phyloP scores from a whole-genome alignment of 2,113 vertebrate genomes.

The Oreochromis niloticus region DNA sequence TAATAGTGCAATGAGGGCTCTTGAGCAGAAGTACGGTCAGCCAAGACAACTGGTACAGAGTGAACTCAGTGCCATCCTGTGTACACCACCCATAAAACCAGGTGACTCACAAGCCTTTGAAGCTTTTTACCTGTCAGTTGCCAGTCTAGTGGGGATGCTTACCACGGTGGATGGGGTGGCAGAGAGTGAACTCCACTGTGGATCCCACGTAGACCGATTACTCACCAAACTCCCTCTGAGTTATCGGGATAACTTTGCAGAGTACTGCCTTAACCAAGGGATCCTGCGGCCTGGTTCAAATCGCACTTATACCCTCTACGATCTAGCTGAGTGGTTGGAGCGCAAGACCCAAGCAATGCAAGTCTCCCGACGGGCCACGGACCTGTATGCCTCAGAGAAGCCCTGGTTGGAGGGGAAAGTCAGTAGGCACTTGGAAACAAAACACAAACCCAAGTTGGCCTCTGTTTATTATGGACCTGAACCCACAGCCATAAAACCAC shows the following conservation, averaged over 20 bases:
- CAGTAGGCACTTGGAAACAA: neutral
- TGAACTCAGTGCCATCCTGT: neutral
- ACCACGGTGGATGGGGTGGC: neutral
- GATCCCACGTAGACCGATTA: fast-evolving
- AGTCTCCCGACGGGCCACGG: fast-evolving
- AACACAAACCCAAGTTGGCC: neutral
- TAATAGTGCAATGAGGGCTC: neutral
- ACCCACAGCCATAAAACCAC: too few relatives aligned
- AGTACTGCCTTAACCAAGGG: neutral
- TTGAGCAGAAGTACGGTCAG: fast-evolving
- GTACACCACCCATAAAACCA: neutral
- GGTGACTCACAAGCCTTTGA: neutral
- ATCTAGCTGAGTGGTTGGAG: fast-evolving
- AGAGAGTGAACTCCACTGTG: neutral
- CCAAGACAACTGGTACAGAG: neutral
- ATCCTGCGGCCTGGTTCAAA: neutral
- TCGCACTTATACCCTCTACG: fast-evolving
- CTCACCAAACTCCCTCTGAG: neutral
- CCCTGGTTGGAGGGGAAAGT: neutral
- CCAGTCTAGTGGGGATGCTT: neutral
- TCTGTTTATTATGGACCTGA: too few relatives aligned
- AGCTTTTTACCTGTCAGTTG: neutral
- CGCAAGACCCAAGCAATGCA: neutral
- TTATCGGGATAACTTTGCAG: neutral
- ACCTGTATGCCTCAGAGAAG: neutral